Base-by-base conservation (phyloP, 1,140 invertebrate species). In the Sesamia nonagrioides region DNA sequence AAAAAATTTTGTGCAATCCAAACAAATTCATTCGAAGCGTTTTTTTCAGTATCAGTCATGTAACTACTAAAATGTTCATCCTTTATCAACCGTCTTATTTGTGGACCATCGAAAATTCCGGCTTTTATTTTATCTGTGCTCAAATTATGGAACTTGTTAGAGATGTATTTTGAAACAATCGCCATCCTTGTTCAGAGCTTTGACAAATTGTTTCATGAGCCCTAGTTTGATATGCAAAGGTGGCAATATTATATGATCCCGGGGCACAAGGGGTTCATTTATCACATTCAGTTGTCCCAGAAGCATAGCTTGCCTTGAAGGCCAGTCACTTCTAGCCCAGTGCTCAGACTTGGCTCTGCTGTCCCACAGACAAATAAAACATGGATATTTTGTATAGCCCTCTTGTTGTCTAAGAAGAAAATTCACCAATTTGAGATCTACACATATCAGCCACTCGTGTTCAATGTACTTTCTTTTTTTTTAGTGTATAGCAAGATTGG, bases 221-320 rank as follows among this genome's bases (percentile, higher is more conserved):
- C 86, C 84, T 21, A 90, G 69, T 77, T 90, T 91, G n/a, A 91
- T 89, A 63, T 89, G 84, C 6, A 89, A 75, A 56, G 87, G 84
- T 69, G 85, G 83, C 33, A 71, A 21, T 13, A 71, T 52, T 21
- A 71, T 71, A 2, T 8, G 4, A 15, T 71, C 48, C 35, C 68
- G 0, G 5, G 1, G 15, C 1, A 71, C 33, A 9, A 71, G 37
- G 0, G 68, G 68, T 15, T n/a, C 15, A 35, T 50, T 69, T 69
- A 69, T 50, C 4, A 69, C 66, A 50, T 69, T 69, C 27, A 27
- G 27, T 27, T 27, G 1, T 27, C 27, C 27, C 27, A 3, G 27
- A 27, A 27, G 1, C 27, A 27, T 27, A 27, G 1, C 27, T 27
- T 27, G 27, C 3, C 27, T 27, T 1, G 27, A 27, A 3, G 27